phyloP scores from a whole-genome alignment of 2,888 invertebrate genomes.

The Andricus curvator region DNA sequence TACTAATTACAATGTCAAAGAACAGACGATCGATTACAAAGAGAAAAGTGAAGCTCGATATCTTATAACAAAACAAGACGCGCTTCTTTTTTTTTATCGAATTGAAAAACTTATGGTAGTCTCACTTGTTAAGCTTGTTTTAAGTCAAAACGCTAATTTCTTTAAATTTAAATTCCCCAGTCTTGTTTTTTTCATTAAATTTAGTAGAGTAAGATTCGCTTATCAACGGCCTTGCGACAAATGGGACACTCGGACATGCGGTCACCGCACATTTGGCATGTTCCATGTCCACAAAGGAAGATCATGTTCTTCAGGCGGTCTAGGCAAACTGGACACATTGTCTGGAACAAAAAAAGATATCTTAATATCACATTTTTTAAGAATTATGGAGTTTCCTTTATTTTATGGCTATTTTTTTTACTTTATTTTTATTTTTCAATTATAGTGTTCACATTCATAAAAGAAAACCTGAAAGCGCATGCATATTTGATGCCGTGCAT shows the following conservation, averaged over 20 bases:
- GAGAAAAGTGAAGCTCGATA: slow-evolving; percentile 14
- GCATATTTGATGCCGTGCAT: no score
- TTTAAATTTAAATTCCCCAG: slow-evolving; percentile 35
- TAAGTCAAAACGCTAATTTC: slow-evolving; percentile 6
- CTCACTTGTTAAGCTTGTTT: slow-evolving; percentile 26
- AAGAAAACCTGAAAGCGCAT: no score
- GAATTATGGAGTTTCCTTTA: neutral
- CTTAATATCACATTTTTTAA: neutral
- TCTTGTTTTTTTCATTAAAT: slow-evolving; percentile 21
- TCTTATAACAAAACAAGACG: slow-evolving; percentile 30
- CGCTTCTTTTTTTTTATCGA: slow-evolving; percentile 20
- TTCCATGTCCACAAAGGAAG: slow-evolving; percentile 98
- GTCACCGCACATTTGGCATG: slow-evolving; percentile 99
- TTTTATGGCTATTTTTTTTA: no score
- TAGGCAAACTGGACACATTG: slow-evolving; percentile 98
- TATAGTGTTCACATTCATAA: no score
- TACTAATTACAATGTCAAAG: slow-evolving; percentile 38
- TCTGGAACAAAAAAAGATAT: slow-evolving; percentile 82
- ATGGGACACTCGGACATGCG: slow-evolving; percentile 98
- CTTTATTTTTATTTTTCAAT: no score
- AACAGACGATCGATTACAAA: slow-evolving; percentile 5
- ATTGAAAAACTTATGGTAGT: slow-evolving; percentile 30
- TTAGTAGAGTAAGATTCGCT: slow-evolving; percentile 94
- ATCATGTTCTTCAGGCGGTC: slow-evolving; percentile 99
- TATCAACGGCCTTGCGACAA: slow-evolving; percentile 97